These are phyloP conservation scores for Eulemur rufifrons DNA, from an alignment of 2,113 vertebrate species.

Conservation along the genomic window DNA sequence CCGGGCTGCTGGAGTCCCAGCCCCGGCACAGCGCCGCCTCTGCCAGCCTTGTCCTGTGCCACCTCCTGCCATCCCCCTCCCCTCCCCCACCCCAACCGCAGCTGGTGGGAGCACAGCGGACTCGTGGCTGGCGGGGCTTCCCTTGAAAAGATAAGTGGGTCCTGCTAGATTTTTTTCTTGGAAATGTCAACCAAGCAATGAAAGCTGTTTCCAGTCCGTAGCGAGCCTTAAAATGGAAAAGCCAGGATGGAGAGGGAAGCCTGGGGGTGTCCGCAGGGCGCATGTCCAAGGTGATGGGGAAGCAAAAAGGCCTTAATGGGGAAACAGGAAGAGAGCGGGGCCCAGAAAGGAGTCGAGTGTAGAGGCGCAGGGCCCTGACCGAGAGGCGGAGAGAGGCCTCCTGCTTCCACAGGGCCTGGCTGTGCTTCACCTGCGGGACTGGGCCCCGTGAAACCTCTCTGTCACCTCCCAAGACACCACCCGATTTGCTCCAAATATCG, in stretches of 20 bases:
- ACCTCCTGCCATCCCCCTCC: background rate
- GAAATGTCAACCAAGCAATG: background rate
- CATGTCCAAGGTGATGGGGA: background rate
- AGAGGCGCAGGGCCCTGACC: background rate
- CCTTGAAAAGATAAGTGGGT: background rate
- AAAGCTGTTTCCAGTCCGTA: background rate
- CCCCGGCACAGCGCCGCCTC: background rate
- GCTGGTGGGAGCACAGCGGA: background rate
- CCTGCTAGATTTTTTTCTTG: background rate
- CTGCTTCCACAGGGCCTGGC: background rate
- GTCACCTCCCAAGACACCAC: background rate
- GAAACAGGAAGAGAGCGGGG: background rate
- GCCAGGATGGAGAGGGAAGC: background rate
- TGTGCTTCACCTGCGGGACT: background rate
- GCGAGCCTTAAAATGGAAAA: background rate
- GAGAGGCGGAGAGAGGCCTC: background rate
- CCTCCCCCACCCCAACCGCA: background rate
- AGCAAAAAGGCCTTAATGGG: no score
- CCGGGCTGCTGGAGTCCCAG: background rate
- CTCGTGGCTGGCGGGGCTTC: background rate
- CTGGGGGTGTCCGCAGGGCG: background rate
- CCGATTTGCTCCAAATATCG: background rate
- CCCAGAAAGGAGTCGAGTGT: background rate
- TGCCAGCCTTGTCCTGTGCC: background rate
- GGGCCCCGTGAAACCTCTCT: background rate